These are phyloP conservation scores for Athetis lepigone DNA, from an alignment of 2,888 invertebrate genomes.

Conservation along the genomic window DNA sequence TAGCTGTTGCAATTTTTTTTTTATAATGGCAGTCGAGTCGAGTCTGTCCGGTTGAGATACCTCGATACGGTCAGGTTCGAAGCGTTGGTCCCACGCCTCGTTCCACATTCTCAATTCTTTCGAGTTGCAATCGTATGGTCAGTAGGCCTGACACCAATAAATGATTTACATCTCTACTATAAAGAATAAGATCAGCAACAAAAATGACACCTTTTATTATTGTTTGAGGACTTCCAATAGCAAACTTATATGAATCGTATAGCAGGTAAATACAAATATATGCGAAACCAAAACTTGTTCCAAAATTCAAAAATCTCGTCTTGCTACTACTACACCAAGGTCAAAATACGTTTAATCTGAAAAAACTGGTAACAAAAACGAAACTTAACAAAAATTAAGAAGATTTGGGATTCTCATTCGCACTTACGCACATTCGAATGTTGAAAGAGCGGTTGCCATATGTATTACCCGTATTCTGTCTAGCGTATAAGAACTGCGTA, in stretches of 20 bases:
- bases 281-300: slow-evolving; percentile 43
- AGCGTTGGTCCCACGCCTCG: slow-evolving; percentile 84
- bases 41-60: slow-evolving; percentile 88
- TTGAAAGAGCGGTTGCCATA: slow-evolving; percentile 82
- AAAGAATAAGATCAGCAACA: slow-evolving; percentile 43
- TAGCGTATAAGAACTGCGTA: slow-evolving; percentile 62
- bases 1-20: slow-evolving; percentile 75
- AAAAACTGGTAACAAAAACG: slow-evolving; percentile 76
- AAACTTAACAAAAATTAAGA: slow-evolving; percentile 81
- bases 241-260: slow-evolving; percentile 29
- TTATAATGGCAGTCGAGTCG: slow-evolving; percentile 78
- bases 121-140: slow-evolving; percentile 73
- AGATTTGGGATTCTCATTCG: slow-evolving; percentile 89
- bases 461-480: slow-evolving; percentile 77
- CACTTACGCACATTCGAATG: slow-evolving; percentile 86
- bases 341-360: slow-evolving; percentile 66
- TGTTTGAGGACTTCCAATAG: slow-evolving; percentile 16
- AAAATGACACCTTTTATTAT: slow-evolving; percentile 9
- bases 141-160: slow-evolving; percentile 70
- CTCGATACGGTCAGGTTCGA: slow-evolving; percentile 88
- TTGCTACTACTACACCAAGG: slow-evolving; percentile 65
- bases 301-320: slow-evolving; percentile 61
- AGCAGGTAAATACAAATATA: slow-evolving; percentile 27
- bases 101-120: slow-evolving; percentile 82
- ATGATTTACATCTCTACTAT: slow-evolving; percentile 52